phyloP scores from a whole-genome alignment of 2,888 invertebrate species.

The Azorinus chamasolen region DNA sequence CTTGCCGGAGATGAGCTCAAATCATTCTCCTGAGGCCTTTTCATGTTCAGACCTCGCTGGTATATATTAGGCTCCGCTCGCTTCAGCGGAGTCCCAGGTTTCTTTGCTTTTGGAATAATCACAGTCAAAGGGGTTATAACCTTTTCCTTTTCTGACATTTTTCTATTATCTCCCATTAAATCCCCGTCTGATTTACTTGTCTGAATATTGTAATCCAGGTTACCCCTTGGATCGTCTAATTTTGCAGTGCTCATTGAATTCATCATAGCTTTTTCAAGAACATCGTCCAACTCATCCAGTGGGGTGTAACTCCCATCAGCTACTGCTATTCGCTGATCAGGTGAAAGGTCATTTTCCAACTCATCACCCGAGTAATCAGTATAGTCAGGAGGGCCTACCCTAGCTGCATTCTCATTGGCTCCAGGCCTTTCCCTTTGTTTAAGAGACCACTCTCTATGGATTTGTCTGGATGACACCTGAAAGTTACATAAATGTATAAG shows the following conservation, averaged over 20 bases:
- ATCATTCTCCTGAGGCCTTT: conserved; percentile 43
- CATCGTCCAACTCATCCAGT: conserved; percentile 56
- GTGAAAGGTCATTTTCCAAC: conserved; percentile 43
- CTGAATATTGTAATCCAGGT: conserved; percentile 60
- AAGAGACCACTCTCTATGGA: conserved; percentile 34
- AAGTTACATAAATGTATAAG: not conserved
- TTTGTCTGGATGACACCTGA: conserved; percentile 23
- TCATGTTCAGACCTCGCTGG: conserved; percentile 51
- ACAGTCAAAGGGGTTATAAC: conserved; percentile 41
- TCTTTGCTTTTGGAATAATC: conserved; percentile 32
- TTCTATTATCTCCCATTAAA: conserved; percentile 46
- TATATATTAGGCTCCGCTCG: conserved; percentile 61
- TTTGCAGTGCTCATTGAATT: conserved; percentile 52
- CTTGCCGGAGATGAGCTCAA: conserved; percentile 40
- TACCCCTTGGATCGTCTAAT: conserved; percentile 52
- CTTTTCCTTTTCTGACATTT: conserved; percentile 57
- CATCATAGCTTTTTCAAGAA: conserved; percentile 27
- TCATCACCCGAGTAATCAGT: conserved; percentile 61
- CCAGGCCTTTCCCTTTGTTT: conserved; percentile 16
- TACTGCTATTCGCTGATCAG: conserved; percentile 57
- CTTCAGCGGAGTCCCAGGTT: conserved; percentile 17
- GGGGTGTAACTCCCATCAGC: conserved; percentile 62
- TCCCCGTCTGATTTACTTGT: conserved; percentile 63
- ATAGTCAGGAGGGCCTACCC: conserved; percentile 54
- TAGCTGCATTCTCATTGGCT: conserved; percentile 41